These are phyloP conservation scores for Drosophila phalerata DNA, from an alignment of 2,888 invertebrate species.

Conservation along the genomic window DNA sequence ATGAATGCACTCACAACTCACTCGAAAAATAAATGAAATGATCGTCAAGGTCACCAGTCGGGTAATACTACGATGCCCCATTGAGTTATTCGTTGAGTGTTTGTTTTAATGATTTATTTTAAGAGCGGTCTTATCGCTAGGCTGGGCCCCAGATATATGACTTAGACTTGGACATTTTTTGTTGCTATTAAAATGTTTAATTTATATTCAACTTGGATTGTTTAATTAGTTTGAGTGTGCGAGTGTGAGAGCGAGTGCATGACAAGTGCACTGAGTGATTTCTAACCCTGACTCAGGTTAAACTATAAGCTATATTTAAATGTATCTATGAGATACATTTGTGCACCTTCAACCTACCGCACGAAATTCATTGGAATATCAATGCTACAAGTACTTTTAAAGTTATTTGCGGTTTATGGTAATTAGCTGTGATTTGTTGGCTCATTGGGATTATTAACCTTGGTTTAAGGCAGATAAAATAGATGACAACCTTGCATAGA, in stretches of 20 bases:
- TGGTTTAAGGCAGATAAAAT: conserved; percentile 20
- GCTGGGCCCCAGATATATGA: conserved; percentile 11
- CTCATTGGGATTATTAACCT: not conserved
- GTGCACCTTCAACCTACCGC: conserved; percentile 16
- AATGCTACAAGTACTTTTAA: conserved; percentile 44
- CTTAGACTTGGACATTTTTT: conserved; percentile 1
- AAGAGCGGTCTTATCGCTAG: conserved; percentile 42
- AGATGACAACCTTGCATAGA: not conserved
- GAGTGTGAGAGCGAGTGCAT: conserved; percentile 28
- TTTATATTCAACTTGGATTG: conserved; percentile 42
- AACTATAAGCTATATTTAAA: conserved; percentile 1
- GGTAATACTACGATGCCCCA: conserved; percentile 21
- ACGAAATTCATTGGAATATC: conserved; percentile 47
- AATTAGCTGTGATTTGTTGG: conserved; percentile 22
- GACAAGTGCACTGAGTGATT: conserved; percentile 29
- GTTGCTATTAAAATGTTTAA: conserved; percentile 26
- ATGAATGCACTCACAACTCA: conserved; percentile 54
- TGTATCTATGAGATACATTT: conserved; percentile 25
- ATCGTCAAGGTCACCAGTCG: conserved; percentile 40
- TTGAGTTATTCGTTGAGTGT: conserved; percentile 50
- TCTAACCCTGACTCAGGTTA: conserved; percentile 33
- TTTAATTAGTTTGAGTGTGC: conserved; percentile 34
- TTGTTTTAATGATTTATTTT: conserved; percentile 59
- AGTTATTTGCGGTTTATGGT: conserved; percentile 34
- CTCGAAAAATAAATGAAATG: conserved; percentile 18